phyloP scores from a whole-genome alignment of 1,140 invertebrate species.

The Formica selysi region DNA sequence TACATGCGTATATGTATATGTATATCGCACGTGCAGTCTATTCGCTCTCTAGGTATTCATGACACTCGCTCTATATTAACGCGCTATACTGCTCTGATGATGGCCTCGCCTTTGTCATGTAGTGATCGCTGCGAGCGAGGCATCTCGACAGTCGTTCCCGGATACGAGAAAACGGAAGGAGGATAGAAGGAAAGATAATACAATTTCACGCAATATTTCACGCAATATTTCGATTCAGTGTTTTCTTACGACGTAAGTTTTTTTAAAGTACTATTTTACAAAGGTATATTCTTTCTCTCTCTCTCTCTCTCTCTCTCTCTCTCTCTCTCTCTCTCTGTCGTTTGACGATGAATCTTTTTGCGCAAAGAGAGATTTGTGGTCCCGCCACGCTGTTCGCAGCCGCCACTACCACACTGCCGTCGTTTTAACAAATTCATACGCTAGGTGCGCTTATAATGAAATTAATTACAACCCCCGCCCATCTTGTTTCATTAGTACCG shows the following conservation, averaged over 20 bases:
- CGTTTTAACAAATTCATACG: constrained; percentile 61
- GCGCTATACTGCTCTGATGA: constrained; percentile 19
- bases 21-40: constrained; percentile 40
- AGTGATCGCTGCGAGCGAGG: background rate
- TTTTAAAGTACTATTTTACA: background rate
- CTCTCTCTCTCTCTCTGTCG: background rate
- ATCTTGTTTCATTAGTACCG: constrained; percentile 62
- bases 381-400: constrained; percentile 8
- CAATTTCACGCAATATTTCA: background rate
- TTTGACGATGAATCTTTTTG: constrained; percentile 13
- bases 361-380: constrained; percentile 24
- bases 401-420: background rate
- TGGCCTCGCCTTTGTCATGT: constrained; percentile 18
- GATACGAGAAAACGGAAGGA: background rate
- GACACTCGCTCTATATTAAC: constrained; percentile 55
- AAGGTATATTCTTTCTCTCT: background rate
- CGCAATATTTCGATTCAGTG: background rate
- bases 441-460: constrained; percentile 59
- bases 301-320: too few relatives aligned
- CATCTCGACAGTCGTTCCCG: background rate
- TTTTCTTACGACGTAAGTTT: background rate
- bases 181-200: background rate
- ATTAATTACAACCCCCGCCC: constrained; percentile 55
- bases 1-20: background rate
- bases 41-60: constrained; percentile 43